These are phyloP conservation scores for Illadopsis cleaveri DNA, from an alignment of 2,113 vertebrate genomes.

Conservation along the genomic window DNA sequence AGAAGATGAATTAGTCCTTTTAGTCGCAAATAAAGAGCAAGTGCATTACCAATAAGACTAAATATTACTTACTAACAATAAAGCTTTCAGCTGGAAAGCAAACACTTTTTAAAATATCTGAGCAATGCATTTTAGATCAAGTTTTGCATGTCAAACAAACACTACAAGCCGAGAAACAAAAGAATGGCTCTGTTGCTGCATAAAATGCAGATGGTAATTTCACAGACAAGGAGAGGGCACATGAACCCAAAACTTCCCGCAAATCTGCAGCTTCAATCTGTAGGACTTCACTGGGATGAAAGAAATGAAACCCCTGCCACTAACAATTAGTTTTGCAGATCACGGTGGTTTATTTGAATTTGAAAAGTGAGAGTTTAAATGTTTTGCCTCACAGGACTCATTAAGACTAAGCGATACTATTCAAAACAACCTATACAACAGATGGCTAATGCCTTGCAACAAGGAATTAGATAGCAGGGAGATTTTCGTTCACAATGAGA, in stretches of 20 bases:
- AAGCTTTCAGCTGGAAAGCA: neutral
- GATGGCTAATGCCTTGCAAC: slow-evolving; percentile 28
- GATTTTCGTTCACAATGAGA: neutral
- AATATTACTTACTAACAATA: neutral
- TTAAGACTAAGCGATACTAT: neutral
- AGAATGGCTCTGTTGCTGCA: neutral
- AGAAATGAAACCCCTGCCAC: neutral
- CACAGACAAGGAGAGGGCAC: neutral
- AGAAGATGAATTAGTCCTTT: neutral
- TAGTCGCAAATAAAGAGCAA: neutral
- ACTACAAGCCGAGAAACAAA: neutral
- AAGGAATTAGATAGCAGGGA: slow-evolving; percentile 12
- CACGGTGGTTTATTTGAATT: slow-evolving; percentile 14
- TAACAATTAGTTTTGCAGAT: neutral
- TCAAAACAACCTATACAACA: slow-evolving; percentile 11
- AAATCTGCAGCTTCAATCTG: neutral
- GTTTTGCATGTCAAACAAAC: neutral
- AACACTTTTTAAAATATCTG: neutral
- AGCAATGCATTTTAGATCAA: neutral
- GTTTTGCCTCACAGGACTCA: slow-evolving; percentile 16
- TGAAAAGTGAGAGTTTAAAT: slow-evolving; percentile 45
- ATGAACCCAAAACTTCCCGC: neutral
- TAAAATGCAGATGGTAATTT: neutral
- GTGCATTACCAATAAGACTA: neutral
- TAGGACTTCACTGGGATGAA: neutral